Conservation (phyloP, 1,140 invertebrate genomes). For the Conopomorpha cramerella region DNA sequence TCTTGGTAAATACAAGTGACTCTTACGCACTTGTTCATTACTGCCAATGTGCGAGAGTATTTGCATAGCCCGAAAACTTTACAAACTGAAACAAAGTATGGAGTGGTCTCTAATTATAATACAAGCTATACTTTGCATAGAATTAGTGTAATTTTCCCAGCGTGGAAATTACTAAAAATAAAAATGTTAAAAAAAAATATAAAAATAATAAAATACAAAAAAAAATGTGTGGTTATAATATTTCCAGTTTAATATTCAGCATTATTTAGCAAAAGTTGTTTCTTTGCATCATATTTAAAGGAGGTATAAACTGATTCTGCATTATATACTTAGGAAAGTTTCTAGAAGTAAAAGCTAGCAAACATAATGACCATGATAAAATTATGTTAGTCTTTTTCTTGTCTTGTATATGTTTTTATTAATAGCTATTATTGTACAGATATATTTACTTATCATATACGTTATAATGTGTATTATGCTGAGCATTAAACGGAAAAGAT, state of each 20-base stretch:
- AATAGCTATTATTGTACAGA: too few species aligned
- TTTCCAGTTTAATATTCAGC: slow-evolving; percentile 59
- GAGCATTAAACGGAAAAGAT: slow-evolving; percentile 59
- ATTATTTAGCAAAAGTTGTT: slow-evolving; percentile 55
- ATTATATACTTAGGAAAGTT: slow-evolving; percentile 34
- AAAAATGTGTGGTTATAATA: slow-evolving; percentile 48
- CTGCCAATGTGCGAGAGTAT: slow-evolving; percentile 56
- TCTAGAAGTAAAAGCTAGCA: background rate
- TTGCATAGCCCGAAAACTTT: slow-evolving; percentile 48
- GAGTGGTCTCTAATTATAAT: slow-evolving; percentile 54
- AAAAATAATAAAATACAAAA: slow-evolving; percentile 28
- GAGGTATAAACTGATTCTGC: slow-evolving; percentile 16
- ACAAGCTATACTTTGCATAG: slow-evolving; percentile 90
- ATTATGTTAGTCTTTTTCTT: too few species aligned
- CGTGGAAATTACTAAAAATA: slow-evolving; percentile 59
- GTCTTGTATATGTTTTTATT: too few species aligned
- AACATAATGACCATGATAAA: too few species aligned
- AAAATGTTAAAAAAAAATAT: slow-evolving; percentile 38
- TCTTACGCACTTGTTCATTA: slow-evolving; percentile 22
- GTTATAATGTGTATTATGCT: slow-evolving; percentile 43
- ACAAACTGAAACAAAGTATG: slow-evolving; percentile 55
- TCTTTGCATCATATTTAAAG: slow-evolving; percentile 50
- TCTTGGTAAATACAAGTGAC: slow-evolving; percentile 9
- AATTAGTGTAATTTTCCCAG: slow-evolving; percentile 83
- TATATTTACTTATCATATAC: too few species aligned